These are phyloP conservation scores for Whitmania pigra DNA, from an alignment of 1,140 invertebrate species.

Conservation along the genomic window DNA sequence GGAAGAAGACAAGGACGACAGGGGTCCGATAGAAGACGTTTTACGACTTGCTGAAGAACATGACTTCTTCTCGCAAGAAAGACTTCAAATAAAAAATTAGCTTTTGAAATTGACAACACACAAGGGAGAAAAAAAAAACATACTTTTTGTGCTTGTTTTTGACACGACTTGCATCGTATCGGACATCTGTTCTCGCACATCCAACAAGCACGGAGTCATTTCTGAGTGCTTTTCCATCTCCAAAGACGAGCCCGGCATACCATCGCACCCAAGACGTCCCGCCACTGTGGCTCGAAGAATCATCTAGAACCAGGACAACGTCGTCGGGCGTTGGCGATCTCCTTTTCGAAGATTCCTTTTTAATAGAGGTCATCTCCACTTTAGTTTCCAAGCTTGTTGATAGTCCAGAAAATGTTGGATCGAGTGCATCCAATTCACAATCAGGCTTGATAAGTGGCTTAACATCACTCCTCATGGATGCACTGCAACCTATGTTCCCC, in stretches of 20 bases:
- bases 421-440: neutral
- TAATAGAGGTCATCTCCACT: neutral
- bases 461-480: neutral
- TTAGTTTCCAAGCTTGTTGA: neutral
- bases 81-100: too few relatives aligned
- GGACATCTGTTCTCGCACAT: neutral
- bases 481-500: neutral
- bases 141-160: slow-evolving; percentile 6
- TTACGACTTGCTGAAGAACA: too few relatives aligned
- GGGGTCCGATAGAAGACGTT: too few relatives aligned
- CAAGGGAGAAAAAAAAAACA: neutral
- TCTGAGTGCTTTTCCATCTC: neutral
- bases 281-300: neutral
- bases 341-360: slow-evolving; percentile 4
- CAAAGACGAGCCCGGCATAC: neutral
- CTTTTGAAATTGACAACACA: neutral
- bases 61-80: too few relatives aligned
- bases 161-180: slow-evolving; percentile 6
- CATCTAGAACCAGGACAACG: neutral
- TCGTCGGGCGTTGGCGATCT: slow-evolving; percentile 7
- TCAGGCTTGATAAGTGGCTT: neutral
- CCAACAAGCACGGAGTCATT: slow-evolving; percentile 2
- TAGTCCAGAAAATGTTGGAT: neutral
- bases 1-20: neutral
- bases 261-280: neutral